These are phyloP conservation scores for Zygogramma bicolorata DNA, from an alignment of 2,888 invertebrate species.

Conservation along the genomic window DNA sequence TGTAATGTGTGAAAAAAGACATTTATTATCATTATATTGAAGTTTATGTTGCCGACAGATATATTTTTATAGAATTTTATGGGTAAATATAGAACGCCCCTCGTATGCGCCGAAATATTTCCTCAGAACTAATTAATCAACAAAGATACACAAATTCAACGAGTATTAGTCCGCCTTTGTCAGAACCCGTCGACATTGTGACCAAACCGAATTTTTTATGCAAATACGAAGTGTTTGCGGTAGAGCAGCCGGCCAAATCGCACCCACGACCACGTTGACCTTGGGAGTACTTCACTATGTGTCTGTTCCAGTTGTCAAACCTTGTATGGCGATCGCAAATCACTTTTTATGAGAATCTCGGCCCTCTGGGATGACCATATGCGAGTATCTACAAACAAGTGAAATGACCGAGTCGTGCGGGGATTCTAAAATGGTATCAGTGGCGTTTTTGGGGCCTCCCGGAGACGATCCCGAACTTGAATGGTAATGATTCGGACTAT, in stretches of 20 bases:
- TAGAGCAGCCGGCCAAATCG: conserved; percentile 43
- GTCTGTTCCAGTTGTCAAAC: conserved; percentile 54
- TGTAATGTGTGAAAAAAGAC: no score
- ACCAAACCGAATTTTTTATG: conserved; percentile 32
- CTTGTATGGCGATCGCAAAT: conserved; percentile 58
- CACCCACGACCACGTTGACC: conserved; percentile 51
- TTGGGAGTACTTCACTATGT: conserved; percentile 50
- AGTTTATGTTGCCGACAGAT: no score
- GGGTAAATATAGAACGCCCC: conserved; percentile 13
- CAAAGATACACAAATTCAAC: conserved; percentile 13
- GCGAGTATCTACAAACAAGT: conserved; percentile 50
- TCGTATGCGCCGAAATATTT: not conserved
- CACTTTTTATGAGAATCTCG: conserved; percentile 54
- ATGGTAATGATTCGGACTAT: no score
- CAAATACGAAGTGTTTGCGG: conserved; percentile 16
- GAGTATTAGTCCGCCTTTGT: conserved; percentile 26
- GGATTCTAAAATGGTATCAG: conserved; percentile 37
- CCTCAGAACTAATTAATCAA: not conserved
- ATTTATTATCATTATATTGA: no score
- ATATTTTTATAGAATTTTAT: no score
- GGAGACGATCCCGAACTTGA: no score
- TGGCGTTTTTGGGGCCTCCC: not conserved
- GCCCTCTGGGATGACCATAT: conserved; percentile 52
- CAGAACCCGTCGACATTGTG: conserved; percentile 27
- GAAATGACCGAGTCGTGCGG: conserved; percentile 50